phyloP scores from a whole-genome alignment of 1,140 invertebrate species.

The Ruditapes philippinarum region DNA sequence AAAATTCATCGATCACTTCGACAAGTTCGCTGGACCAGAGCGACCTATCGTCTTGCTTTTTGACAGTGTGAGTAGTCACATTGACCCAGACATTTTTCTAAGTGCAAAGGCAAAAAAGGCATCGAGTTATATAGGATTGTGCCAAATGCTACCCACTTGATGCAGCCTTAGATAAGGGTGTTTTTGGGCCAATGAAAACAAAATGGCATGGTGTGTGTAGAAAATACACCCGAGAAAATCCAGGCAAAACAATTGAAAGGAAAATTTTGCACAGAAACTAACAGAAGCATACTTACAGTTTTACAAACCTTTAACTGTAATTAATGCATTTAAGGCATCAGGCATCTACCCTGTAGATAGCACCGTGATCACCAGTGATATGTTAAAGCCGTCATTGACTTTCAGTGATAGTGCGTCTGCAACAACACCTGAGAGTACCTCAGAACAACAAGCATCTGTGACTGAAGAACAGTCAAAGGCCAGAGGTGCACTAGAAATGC shows the following conservation, averaged over 20 bases:
- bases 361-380: conserved; percentile 24
- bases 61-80: not conserved
- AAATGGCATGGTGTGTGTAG: conserved; percentile 24
- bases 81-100: not conserved
- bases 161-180: conserved; percentile 60
- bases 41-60: conserved; percentile 47
- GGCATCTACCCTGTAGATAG: conserved; percentile 59
- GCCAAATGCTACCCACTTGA: conserved; percentile 59
- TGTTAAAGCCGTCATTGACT: conserved; percentile 43
- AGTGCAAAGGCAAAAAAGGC: not conserved
- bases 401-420: conserved; percentile 2
- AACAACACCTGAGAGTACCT: not conserved
- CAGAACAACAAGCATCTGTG: not conserved
- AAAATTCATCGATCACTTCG: not conserved
- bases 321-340: conserved; percentile 32
- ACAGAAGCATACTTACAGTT: conserved; percentile 24
- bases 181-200: not conserved
- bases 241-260: conserved; percentile 23
- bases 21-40: not conserved
- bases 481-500: conserved; percentile 25
- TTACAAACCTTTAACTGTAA: conserved; percentile 46
- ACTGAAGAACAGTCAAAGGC: not conserved
- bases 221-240: conserved; percentile 34
- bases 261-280: conserved; percentile 60
- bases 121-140: conserved; percentile 62